Percentiles rank a stretch among this genome's conserved stretches.
These are phyloP conservation scores for Poeciliopsis paucimaculata DNA, from an alignment of 2,797 vertebrate genomes.

Conservation along the genomic window DNA sequence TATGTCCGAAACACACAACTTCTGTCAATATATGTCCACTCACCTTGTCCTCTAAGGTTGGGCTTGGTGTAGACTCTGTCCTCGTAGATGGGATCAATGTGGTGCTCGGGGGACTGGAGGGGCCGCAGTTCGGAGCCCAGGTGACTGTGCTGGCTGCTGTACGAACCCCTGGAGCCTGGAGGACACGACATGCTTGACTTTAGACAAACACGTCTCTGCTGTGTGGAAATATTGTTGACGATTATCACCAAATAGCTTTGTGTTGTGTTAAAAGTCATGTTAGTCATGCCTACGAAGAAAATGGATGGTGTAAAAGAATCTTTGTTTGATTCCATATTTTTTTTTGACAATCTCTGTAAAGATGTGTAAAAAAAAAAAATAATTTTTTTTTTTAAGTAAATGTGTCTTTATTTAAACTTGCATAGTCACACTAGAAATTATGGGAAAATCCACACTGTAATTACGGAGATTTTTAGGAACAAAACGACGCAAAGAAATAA, in stretches of 20 bases:
- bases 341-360: neutral
- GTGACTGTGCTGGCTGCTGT: slow-evolving; percentile 98
- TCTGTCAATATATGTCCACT: slow-evolving; percentile 44
- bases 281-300: neutral
- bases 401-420: neutral
- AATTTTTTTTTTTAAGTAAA: neutral
- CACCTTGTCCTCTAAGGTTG: slow-evolving; percentile 95
- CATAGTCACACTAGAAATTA: neutral
- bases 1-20: slow-evolving; percentile 8
- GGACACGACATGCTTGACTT: neutral
- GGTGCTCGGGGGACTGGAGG: slow-evolving; percentile 97
- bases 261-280: neutral
- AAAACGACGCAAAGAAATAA: neutral
- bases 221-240: neutral
- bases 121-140: slow-evolving; percentile 93
- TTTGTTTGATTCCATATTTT: neutral
- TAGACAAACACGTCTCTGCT: neutral
- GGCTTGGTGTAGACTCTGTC: slow-evolving; percentile 98
- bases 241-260: slow-evolving; percentile 2
- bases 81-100: slow-evolving; percentile 99
- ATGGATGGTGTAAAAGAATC: neutral
- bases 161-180: slow-evolving; percentile 94
- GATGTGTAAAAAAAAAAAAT: neutral
- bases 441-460: neutral
- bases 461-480: neutral